These are phyloP conservation scores for Trogon surrucura DNA, from an alignment of 2,113 vertebrate species.

Conservation along the genomic window DNA sequence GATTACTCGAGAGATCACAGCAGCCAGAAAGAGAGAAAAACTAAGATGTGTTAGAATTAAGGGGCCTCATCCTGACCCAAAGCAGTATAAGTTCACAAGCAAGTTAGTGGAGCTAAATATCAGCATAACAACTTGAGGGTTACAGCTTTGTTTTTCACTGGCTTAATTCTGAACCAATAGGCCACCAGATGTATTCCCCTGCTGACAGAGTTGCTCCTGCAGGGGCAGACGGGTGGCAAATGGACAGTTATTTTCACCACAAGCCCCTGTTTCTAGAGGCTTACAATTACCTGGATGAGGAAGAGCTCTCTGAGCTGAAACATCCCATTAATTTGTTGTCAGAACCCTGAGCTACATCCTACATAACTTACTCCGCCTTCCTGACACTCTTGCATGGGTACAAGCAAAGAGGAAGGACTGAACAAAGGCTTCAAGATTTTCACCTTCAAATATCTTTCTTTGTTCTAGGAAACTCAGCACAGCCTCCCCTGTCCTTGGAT, in stretches of 20 bases:
- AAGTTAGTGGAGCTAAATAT: neutral
- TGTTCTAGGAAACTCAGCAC: neutral
- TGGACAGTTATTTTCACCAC: neutral
- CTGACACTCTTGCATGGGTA: no score
- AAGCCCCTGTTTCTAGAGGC: neutral
- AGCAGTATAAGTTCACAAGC: neutral
- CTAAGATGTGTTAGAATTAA: neutral
- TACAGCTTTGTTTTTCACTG: neutral
- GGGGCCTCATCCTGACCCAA: neutral
- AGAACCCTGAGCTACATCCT: neutral
- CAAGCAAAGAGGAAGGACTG: neutral
- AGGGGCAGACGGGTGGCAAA: neutral
- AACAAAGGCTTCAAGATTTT: neutral
- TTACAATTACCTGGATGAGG: neutral
- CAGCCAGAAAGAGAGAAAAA: conserved; percentile 8
- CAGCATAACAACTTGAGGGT: neutral
- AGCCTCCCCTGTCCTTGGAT: neutral
- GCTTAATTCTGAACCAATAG: neutral
- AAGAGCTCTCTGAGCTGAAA: neutral
- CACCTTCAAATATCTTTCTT: neutral
- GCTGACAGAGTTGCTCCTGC: neutral
- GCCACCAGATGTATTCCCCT: neutral
- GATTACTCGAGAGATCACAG: conserved; percentile 66
- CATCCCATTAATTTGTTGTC: neutral
- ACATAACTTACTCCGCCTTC: neutral